These are phyloP conservation scores for Xiphophorus hellerii DNA, from an alignment of 2,113 vertebrate genomes.

Conservation along the genomic window DNA sequence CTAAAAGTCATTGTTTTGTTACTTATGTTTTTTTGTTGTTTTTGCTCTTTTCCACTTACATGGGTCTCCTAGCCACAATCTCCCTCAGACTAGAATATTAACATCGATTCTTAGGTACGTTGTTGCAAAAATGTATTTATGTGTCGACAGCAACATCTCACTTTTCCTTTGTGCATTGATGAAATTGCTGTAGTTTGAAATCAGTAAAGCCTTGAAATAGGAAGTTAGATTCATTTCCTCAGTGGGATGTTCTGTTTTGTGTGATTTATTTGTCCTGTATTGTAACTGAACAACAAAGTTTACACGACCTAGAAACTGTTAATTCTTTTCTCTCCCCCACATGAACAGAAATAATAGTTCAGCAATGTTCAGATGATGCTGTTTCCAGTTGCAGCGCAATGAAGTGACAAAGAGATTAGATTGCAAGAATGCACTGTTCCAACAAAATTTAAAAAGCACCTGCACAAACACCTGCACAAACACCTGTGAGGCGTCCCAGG, in stretches of 20 bases:
- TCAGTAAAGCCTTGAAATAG: conserved; percentile 28
- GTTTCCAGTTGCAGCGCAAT: conserved; percentile 4
- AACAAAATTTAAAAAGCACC: conserved; percentile 46
- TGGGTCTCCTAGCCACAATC: conserved; percentile 10
- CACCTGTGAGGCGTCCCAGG: conserved; percentile 51
- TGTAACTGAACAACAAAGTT: conserved; percentile 26
- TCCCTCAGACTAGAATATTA: not conserved
- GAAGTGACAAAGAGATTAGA: conserved; percentile 11
- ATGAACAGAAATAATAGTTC: conserved; percentile 43
- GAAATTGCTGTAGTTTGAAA: conserved; percentile 27
- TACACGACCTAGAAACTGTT: conserved; percentile 10
- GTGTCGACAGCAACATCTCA: conserved; percentile 21
- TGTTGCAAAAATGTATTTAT: conserved; percentile 1
- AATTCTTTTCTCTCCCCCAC: conserved; percentile 6
- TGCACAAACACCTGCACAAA: no score
- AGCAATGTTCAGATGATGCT: conserved; percentile 44
- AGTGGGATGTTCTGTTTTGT: conserved; percentile 22
- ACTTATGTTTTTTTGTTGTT: conserved; percentile 32
- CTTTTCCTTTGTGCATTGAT: conserved; percentile 23
- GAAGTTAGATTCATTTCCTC: conserved; percentile 23
- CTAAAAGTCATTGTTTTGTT: conserved; percentile 19
- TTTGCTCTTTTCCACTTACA: conserved; percentile 29
- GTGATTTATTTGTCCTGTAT: conserved; percentile 24
- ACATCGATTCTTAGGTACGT: conserved; percentile 12
- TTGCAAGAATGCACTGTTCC: conserved; percentile 21